Base-by-base conservation (phyloP, 2,797 vertebrate species). In the Pachyuromys duprasi region DNA sequence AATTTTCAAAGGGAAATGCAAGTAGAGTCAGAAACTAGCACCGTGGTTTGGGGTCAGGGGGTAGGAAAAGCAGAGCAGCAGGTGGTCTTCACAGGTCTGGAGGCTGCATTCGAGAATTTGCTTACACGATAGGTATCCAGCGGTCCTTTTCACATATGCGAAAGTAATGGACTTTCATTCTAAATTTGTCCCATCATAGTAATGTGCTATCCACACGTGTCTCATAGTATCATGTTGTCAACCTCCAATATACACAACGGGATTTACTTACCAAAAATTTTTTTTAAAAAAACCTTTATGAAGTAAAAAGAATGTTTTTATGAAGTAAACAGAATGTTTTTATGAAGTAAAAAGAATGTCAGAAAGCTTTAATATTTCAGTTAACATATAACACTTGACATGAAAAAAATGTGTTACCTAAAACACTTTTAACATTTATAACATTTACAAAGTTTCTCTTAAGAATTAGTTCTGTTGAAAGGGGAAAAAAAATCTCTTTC, bases 401-500 rank as follows among this genome's bases (percentile, higher is more conserved):
- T 90, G 76, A 57, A 24, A 57, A 89, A 88, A 81, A 86, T 49
- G 18, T 80, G 53, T 57, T 80, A 18, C 11, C 15, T 86, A 92
- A 89, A 95, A 75, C 55, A 17, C 39, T 39, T 81, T 89, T 86
- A 89, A 75, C 53, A 63, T 93, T 81, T 88, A 86, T 33, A 90
- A 78, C 22, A 53, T 86, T 94, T 91, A 13, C 15, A 62, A 76
- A 67, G 9, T 78, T 80, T 95, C 53, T 91, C 42, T 11, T 91
- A 22, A 18, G 67, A 90, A 93, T 96, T 80, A 83, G 26, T 28
- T 80, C 36, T 87, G 53, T 8, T 95, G 14, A 67, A 76, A 2
- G 45, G 75, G 14, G 86, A 74, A 94, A 92, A 89, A 74, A 94
- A 92, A 15, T 49, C 55, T 89, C 36, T 90, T 95, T 94, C 63